Base-by-base conservation (phyloP, 2,888 invertebrate species). In the Acrobasis repandana region DNA sequence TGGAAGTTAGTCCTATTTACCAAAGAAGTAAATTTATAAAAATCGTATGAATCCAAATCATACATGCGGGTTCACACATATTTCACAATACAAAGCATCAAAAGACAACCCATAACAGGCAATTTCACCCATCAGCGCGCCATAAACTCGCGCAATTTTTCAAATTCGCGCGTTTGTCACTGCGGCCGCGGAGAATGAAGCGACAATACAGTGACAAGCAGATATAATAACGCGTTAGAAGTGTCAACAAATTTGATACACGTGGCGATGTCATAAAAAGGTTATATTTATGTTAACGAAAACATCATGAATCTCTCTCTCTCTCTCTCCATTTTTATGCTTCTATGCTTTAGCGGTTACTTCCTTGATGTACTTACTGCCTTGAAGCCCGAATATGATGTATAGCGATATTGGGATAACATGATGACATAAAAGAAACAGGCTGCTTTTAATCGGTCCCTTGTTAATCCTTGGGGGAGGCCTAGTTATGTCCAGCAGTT, bases 81-180 rank as follows among this genome's bases (percentile, higher is more conserved):
- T 49, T 50, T 50, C 50, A 50, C 50, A 28, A 28, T 50, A 50
- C 14, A 28, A 50, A 50, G 28, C 50, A 50, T 50, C 28, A 50
- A 50, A 50, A 28, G 50, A 14, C n/a, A 6, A 14, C 50, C 50
- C 50, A 8, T 50, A 50, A 50, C 28, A 50, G 18, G 50, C 50
- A 50, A 50, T 50, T 50, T 50, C 28, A 50, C 50, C 28, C 50
- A 28, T 50, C 50, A 50, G 50, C 50, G 50, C 20, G 14, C n/a
- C 11, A 50, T 18, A 50, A 50, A 50, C 49, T 18, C 50, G 50
- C 50, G 50, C 50, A 28, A 28, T 50, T 50, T 50, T 50, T 50
- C 50, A 50, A 28, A 18, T 28, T n/a, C 48, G 50, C 50, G 28
- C 28, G 28, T 28, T 18, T 18, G 28, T 50, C 50, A 50, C 16